Percentiles rank a stretch among this genome's conserved stretches.
Evolutionary conservation across 2,113 vertebrate species (phyloP).

Genomic region (Paracanthobrama guichenoti): DNA sequence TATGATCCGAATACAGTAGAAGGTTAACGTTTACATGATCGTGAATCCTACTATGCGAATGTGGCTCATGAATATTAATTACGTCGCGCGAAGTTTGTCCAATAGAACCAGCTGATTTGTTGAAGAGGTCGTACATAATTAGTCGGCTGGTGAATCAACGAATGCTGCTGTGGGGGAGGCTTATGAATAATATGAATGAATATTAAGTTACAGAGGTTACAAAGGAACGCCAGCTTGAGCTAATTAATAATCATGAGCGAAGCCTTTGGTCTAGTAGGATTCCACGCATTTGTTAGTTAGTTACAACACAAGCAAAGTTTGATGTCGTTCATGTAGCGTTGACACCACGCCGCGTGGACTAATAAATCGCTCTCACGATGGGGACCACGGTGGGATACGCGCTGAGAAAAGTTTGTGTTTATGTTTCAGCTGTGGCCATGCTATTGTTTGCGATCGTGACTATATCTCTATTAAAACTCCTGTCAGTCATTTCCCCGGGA

Average conservation of each 20-base stretch:
- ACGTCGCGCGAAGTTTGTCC: not conserved
- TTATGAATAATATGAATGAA: not conserved
- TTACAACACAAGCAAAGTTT: not conserved
- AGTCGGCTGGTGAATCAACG: not conserved
- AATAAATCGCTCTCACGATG: not conserved
- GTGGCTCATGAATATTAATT: not conserved
- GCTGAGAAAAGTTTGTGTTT: conserved; percentile 27
- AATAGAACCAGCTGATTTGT: not conserved
- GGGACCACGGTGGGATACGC: conserved; percentile 3
- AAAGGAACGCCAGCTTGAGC: not conserved
- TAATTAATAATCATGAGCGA: not conserved
- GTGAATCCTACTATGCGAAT: not conserved
- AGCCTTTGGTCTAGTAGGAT: not conserved
- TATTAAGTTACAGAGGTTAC: not conserved
- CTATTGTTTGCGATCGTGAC: conserved; percentile 28
- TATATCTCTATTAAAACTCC: conserved; percentile 55
- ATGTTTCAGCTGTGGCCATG: conserved; percentile 21
- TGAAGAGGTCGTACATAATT: not conserved
- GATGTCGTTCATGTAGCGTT: not conserved
- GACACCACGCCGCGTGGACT: not conserved
- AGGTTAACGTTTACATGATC: not conserved
- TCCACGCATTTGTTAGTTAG: too few species aligned
- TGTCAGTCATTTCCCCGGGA: conserved; percentile 74
- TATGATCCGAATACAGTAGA: not conserved
- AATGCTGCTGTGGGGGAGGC: not conserved